phyloP scores from a whole-genome alignment of 2,113 vertebrate genomes.

The Syngnathoides biaculeatus region DNA sequence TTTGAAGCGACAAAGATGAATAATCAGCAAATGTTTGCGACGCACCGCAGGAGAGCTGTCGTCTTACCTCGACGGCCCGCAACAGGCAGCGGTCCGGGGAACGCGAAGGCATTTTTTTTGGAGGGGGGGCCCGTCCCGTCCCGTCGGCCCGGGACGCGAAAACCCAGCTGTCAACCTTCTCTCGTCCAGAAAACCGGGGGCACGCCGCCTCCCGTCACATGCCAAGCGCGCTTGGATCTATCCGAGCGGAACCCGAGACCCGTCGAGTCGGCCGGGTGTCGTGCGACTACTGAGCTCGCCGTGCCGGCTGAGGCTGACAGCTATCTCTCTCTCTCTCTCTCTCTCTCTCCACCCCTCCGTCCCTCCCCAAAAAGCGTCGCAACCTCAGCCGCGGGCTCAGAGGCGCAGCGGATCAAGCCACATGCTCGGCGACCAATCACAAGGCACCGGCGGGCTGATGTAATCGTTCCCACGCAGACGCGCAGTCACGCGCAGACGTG shows the following conservation, averaged over 20 bases:
- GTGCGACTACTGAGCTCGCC: slow-evolving; percentile 43
- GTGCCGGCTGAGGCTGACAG: slow-evolving; percentile 66
- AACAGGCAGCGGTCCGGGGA: slow-evolving; percentile 87
- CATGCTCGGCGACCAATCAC: slow-evolving; percentile 69
- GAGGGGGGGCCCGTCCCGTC: too few species aligned
- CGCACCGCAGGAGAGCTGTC: slow-evolving; percentile 31
- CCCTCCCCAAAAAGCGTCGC: slow-evolving; percentile 66
- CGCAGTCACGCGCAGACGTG: slow-evolving; percentile 55
- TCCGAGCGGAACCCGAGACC: slow-evolving; percentile 23
- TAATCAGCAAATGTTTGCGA: slow-evolving; percentile 16
- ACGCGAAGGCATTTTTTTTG: slow-evolving; percentile 91
- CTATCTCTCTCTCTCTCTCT: slow-evolving; percentile 52
- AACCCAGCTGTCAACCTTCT: slow-evolving; percentile 26
- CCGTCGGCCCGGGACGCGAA: slow-evolving; percentile 33
- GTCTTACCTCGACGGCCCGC: slow-evolving; percentile 85
- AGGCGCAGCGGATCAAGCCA: slow-evolving; percentile 73
- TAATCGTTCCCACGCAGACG: slow-evolving; percentile 69
- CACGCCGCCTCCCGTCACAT: slow-evolving; percentile 50
- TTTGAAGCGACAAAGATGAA: slow-evolving; percentile 36
- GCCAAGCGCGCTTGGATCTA: slow-evolving; percentile 38
- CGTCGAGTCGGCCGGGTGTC: slow-evolving; percentile 53
- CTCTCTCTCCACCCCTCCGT: slow-evolving; percentile 25
- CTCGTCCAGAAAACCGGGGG: slow-evolving; percentile 34
- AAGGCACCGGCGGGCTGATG: slow-evolving; percentile 69
- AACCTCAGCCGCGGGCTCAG: slow-evolving; percentile 67